These are phyloP conservation scores for Python bivittatus DNA, from an alignment of 2,113 vertebrate species.

Conservation along the genomic window DNA sequence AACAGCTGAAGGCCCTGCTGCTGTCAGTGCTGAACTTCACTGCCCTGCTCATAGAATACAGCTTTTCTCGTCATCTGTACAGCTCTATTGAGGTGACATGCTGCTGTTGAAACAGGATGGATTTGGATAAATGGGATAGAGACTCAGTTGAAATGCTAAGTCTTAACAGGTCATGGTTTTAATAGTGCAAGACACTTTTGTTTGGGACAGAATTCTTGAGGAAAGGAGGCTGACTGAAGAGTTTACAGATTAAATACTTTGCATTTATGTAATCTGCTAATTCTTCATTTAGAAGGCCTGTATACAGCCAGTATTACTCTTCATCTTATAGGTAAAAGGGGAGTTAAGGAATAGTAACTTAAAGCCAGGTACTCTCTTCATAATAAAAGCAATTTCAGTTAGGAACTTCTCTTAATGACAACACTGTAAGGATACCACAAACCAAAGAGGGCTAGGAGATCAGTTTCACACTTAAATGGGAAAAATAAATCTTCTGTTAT, in stretches of 20 bases:
- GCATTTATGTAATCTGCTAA: not conserved
- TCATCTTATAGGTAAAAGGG: not conserved
- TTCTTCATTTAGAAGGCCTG: not conserved
- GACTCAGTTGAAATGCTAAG: not conserved
- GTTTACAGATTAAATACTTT: not conserved
- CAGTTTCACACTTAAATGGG: not conserved
- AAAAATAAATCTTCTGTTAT: not conserved
- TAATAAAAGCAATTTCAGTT: not conserved
- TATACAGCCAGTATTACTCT: not conserved
- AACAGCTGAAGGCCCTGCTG: slow-evolving; percentile 90
- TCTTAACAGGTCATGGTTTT: not conserved
- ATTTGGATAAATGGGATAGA: not conserved
- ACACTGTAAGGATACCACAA: not conserved
- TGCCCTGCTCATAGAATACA: slow-evolving; percentile 94
- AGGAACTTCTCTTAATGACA: not conserved
- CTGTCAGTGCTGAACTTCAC: slow-evolving; percentile 96
- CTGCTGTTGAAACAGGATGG: not conserved
- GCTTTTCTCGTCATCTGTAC: slow-evolving; percentile 95
- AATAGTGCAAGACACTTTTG: not conserved
- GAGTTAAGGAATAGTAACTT: not conserved
- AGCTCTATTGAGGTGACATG: slow-evolving; percentile 92
- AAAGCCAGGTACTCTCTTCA: not conserved
- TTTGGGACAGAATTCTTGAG: not conserved
- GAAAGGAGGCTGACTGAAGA: not conserved
- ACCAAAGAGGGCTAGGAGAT: not conserved